Evolutionary conservation across 2,113 vertebrate species (phyloP).

Genomic region (Vireo altiloquus): DNA sequence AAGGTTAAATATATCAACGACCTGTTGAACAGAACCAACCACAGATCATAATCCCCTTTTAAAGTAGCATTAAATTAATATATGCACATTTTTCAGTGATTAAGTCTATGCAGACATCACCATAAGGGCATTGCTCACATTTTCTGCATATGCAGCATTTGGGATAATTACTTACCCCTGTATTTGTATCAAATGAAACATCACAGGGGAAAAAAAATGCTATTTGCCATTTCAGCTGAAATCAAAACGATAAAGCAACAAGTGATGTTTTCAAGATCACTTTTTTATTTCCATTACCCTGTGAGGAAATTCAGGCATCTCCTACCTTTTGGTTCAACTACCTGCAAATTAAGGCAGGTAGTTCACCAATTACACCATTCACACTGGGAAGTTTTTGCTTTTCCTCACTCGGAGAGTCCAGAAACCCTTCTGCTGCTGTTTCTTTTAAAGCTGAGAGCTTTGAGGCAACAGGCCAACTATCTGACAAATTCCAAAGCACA

Average conservation of each 20-base stretch:
- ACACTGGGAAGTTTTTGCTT: not conserved
- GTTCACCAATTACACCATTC: not conserved
- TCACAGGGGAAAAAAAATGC: accelerated
- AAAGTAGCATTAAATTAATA: not conserved
- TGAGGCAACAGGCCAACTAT: not conserved
- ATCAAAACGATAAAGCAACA: not conserved
- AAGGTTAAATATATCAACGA: not conserved
- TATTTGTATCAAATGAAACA: not conserved
- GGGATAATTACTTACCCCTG: not conserved
- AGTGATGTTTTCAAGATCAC: not conserved
- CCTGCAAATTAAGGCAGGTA: not conserved
- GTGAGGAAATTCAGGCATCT: not conserved
- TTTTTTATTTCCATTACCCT: not conserved
- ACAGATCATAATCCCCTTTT: not conserved
- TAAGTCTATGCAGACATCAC: not conserved
- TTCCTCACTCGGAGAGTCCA: not conserved
- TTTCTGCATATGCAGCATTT: not conserved
- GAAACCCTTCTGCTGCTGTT: not conserved
- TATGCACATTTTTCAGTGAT: not conserved
- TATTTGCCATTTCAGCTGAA: not conserved
- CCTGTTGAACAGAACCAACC: not conserved
- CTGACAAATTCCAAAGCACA: not conserved
- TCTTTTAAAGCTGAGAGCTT: not conserved
- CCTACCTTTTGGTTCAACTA: not conserved
- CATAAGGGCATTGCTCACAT: not conserved